Evolutionary conservation across 2,888 invertebrate species (phyloP), one percentile per base, ranked within the genome.

Genomic region (Dimorphilus gyrociliatus): DNA sequence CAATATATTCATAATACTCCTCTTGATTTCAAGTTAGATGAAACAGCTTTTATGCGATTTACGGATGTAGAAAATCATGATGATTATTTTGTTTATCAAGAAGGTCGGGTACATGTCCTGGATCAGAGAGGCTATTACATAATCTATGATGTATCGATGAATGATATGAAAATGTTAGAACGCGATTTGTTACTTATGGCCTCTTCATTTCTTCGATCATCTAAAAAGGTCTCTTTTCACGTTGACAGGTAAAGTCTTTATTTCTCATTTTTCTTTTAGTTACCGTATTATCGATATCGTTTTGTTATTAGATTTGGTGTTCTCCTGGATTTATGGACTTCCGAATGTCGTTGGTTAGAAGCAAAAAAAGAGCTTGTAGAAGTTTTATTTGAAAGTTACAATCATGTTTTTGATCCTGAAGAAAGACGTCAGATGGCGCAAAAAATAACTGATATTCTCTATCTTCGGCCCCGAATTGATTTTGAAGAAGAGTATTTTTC

Each of bases 381-480:
- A 62, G 35, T 55, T 56, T 30, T 60, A 58, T 41, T 43, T 51
- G 37, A 60, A 61, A 34, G 56, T 55, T 62, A 62, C 36, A 57
- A 56, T 23, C 55, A 62, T 41, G 54, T 58, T 27, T 55, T 53
- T 40, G 57, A 60, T 33, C 40, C 52, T 25, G 53, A 55, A 34
- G 58, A 59, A 39, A 48, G 50, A 27, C 39, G 54, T n/a, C n/a
- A n/a, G n/a, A n/a, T 59, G 17, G 54, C 58, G 2, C 56, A 58
- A 37, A 50, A 49, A 15, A 54, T 62, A 21, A 53, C 51, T 7
- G 47, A 57, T 34, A 37, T 62, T 24, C 55, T 59, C 25, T 37
- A 53, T 38, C 47, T 47, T 23, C 44, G 50, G 10, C 60, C 60
- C 0, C 40, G 56, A 12, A 48, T 48, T 38, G 60, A 60, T 42